These are phyloP conservation scores for Enteromius fasciolatus DNA, from an alignment of 2,797 vertebrate species.

Conservation along the genomic window DNA sequence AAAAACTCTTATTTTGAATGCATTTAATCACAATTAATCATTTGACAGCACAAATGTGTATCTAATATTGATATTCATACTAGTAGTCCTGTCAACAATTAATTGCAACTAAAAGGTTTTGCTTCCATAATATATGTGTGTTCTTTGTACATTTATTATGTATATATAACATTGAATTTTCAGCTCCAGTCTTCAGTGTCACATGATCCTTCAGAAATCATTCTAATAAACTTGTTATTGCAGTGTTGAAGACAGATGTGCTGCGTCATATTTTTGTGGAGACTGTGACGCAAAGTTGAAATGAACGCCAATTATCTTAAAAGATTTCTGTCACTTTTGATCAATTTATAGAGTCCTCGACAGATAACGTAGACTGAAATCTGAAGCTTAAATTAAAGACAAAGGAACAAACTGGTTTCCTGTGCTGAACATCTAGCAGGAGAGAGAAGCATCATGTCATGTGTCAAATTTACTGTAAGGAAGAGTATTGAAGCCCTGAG, in stretches of 20 bases:
- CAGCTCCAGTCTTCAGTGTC: too few species aligned
- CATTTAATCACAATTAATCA: too few species aligned
- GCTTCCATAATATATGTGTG: too few species aligned
- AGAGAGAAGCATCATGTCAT: too few species aligned
- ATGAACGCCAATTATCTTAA: background rate
- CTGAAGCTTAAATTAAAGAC: background rate
- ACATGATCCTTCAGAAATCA: background rate
- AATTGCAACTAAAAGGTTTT: too few species aligned
- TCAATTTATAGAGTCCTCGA: background rate
- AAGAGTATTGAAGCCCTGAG: background rate
- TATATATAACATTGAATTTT: background rate
- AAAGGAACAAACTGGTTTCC: background rate
- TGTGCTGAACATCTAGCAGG: too few species aligned
- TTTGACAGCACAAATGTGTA: too few species aligned
- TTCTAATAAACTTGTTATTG: background rate
- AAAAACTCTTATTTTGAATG: too few species aligned
- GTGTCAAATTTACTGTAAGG: background rate
- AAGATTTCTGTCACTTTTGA: background rate
- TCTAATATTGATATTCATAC: background rate
- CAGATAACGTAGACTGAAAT: background rate
- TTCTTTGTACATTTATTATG: too few species aligned
- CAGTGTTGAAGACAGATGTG: too few species aligned
- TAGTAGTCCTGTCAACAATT: too few species aligned
- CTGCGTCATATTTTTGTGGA: too few species aligned
- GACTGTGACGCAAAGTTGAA: background rate